These are phyloP conservation scores for Habrosyne pyritoides DNA, from an alignment of 2,888 invertebrate species.

Conservation along the genomic window DNA sequence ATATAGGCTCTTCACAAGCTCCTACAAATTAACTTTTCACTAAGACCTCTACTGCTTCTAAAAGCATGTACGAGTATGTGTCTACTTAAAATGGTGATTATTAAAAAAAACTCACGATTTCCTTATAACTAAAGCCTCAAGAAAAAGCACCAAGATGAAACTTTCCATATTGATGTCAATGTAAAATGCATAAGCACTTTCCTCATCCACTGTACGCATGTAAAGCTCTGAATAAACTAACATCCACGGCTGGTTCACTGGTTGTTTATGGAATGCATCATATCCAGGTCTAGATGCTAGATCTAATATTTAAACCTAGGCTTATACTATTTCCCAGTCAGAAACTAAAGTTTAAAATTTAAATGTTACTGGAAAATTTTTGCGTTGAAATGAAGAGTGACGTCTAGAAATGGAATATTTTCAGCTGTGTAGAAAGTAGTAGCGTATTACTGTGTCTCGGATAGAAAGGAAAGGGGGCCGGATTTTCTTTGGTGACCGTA, in stretches of 20 bases:
- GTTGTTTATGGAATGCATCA: constrained; percentile 8
- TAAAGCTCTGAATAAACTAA: constrained; percentile 10
- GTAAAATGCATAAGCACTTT: constrained; percentile 4
- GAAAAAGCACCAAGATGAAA: background rate
- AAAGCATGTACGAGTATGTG: too few species aligned
- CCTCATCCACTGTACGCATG: constrained; percentile 4
- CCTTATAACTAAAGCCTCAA: background rate
- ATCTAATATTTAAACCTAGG: background rate
- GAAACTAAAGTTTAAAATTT: background rate
- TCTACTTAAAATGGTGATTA: too few species aligned
- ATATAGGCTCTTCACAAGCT: too few species aligned
- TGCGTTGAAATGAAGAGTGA: background rate
- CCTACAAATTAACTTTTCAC: too few species aligned
- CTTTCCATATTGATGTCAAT: background rate
- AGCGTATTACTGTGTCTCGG: too few species aligned
- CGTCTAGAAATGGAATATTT: background rate
- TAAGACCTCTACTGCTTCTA: too few species aligned
- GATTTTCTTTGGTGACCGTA: too few species aligned
- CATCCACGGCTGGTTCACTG: background rate
- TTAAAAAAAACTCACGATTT: background rate
- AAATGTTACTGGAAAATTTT: background rate
- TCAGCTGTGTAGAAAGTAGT: too few species aligned
- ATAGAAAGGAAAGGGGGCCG: too few species aligned
- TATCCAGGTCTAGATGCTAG: background rate
- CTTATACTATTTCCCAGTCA: background rate